A percentile compares a stretch with the other conserved stretches of the same genome.
These are phyloP conservation scores for Ptilonorhynchus violaceus DNA, from an alignment of 2,113 vertebrate species.

Conservation along the genomic window DNA sequence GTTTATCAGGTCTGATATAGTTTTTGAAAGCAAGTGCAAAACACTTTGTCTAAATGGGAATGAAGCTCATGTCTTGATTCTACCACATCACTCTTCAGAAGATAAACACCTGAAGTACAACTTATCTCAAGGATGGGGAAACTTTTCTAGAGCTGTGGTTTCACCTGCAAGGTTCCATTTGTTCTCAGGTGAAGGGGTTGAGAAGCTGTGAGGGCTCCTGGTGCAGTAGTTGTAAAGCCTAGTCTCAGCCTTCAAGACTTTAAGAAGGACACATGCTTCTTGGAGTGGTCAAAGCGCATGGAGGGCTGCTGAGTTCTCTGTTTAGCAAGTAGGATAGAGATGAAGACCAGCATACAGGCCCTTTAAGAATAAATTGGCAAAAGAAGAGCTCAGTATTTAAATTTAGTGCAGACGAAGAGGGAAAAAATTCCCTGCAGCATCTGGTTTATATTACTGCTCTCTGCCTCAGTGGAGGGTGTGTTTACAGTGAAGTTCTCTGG, in stretches of 20 bases:
- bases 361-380: constrained; percentile 71
- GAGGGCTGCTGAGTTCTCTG: neutral
- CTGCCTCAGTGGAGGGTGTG: constrained; percentile 57
- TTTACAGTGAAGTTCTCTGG: constrained; percentile 41
- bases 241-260: neutral
- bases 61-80: neutral
- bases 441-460: constrained; percentile 74
- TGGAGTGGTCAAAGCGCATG: accelerated
- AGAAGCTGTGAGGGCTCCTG: neutral
- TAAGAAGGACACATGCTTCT: neutral
- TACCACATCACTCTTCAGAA: neutral
- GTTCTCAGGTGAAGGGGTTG: neutral
- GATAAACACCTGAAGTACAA: neutral
- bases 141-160: neutral
- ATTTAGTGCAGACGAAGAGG: constrained; percentile 65
- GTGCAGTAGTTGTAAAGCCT: neutral
- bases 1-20: neutral
- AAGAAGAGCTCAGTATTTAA: constrained; percentile 65
- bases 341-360: neutral
- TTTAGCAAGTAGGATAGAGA: neutral
- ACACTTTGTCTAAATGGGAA: neutral
- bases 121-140: neutral
- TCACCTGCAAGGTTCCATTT: neutral
- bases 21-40: neutral
- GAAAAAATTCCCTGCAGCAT: constrained; percentile 63